Evolutionary conservation across 1,140 invertebrate species (phyloP), one percentile per base, ranked within the genome.

Genomic region (Drosophila ercepeae): DNA sequence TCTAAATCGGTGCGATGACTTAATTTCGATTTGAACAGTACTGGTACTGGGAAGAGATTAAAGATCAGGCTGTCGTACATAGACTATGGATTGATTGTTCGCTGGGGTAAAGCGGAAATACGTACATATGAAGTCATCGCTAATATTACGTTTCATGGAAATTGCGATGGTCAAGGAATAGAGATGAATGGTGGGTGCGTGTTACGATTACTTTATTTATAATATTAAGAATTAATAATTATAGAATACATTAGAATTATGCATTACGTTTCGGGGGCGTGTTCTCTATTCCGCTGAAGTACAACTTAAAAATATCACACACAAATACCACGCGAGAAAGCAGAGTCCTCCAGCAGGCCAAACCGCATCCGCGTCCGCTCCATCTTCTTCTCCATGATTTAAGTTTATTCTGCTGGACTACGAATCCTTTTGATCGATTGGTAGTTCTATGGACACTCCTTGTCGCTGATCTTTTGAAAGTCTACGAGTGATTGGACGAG

Each of bases 281-380:
- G 57, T 77, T 65, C 67, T 68, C 65, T 81, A 77, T 84, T 84
- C 73, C 88, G 68, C 65, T 72, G 75, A 70, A 89, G 82, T 72
- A 89, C 77, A 89, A 73, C 88, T 89, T 88, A 89, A 90, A 86
- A 89, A 89, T 89, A 89, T 89, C 88, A 89, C 88, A 89, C 86
- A 89, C 84, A 79, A 79, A 78, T 89, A 89, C 78, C 75, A 89
- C 78, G 83, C 68, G 78, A 89, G 58, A 83, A 64, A 73, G 41
- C 50, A 46, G 41, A 25, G 32, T 50, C 68, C 67, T 73, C 58
- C 57, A 52, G 58, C 45, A 49, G 39, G 27, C 42, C 54, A 45
- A 63, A 25, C 59, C 27, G 57, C 59, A 23, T 36, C 27, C 19
- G 45, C 2, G 1, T 4, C 21, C 21, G 29, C 9, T 8, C 29